phyloP scores from a whole-genome alignment of 2,888 invertebrate species.

The Hirudinaria manillensis region DNA sequence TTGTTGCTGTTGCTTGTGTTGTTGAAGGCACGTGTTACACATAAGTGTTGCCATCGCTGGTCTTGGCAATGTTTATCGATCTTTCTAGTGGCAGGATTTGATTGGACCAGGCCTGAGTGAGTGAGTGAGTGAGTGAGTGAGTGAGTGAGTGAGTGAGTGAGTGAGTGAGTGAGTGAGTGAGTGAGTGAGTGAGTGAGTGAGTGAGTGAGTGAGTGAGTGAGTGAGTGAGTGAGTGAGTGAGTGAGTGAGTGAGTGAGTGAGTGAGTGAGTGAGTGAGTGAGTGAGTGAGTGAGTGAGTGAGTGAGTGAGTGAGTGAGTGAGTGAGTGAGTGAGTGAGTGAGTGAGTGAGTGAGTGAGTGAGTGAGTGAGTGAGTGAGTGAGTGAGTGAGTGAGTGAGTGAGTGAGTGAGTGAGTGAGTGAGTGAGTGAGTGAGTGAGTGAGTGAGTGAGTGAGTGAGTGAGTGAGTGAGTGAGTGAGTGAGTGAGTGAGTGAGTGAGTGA shows the following conservation, averaged over 20 bases:
- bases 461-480: conserved; percentile 16
- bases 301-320: conserved; percentile 16
- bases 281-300: conserved; percentile 16
- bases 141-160: conserved; percentile 37
- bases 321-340: conserved; percentile 31
- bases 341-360: conserved; percentile 28
- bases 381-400: conserved; percentile 29
- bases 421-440: conserved; percentile 1
- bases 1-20: too few relatives aligned
- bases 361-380: conserved; percentile 27
- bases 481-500: conserved; percentile 16
- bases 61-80: too few relatives aligned
- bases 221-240: conserved; percentile 16
- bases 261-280: conserved; percentile 16
- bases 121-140: conserved; percentile 37
- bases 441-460: conserved; percentile 16
- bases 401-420: conserved; percentile 14
- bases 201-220: conserved; percentile 28
- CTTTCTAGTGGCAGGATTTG: too few relatives aligned
- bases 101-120: conserved; percentile 34
- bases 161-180: conserved; percentile 25
- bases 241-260: conserved; percentile 1
- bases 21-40: too few relatives aligned
- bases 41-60: too few relatives aligned
- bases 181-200: conserved; percentile 27